phyloP scores from a whole-genome alignment of 2,113 vertebrate genomes.

The Alectura lathami region DNA sequence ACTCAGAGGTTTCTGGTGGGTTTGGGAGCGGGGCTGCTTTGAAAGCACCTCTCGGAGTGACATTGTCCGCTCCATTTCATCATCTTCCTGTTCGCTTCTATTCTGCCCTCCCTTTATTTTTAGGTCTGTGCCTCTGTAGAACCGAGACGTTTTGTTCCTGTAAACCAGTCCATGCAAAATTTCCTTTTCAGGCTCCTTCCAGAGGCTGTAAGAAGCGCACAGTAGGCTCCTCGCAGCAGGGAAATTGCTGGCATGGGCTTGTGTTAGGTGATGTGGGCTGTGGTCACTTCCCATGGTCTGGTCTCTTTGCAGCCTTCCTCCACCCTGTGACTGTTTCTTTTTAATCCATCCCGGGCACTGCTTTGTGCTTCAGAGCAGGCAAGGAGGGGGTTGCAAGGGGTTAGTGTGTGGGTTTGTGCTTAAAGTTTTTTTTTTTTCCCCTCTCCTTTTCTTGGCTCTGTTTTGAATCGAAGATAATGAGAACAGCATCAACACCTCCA shows the following conservation, averaged over 20 bases:
- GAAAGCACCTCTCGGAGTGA: not conserved
- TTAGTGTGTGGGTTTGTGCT: not conserved
- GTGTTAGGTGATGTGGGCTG: not conserved
- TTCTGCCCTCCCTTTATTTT: not conserved
- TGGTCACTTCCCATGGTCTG: slow-evolving; percentile 26
- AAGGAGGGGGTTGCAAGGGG: not conserved
- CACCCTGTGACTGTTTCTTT: not conserved
- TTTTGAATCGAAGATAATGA: not conserved
- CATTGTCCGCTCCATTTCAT: not conserved
- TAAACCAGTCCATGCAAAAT: slow-evolving; percentile 25
- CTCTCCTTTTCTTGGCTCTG: not conserved
- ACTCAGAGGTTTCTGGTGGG: not conserved
- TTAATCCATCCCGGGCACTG: not conserved
- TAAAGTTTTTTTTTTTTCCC: not conserved
- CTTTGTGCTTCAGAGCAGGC: not conserved
- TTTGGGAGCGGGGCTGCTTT: not conserved
- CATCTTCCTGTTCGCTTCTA: not conserved
- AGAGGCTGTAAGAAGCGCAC: not conserved
- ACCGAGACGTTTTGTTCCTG: slow-evolving; percentile 26
- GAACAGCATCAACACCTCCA: not conserved
- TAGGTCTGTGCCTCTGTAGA: not conserved
- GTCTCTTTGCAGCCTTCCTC: not conserved
- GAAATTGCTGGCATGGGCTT: not conserved
- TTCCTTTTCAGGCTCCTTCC: slow-evolving; percentile 13
- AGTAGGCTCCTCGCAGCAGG: not conserved